A percentile compares a stretch with the other conserved stretches of the same genome.
Conservation (phyloP, 2,888 invertebrate species). For the Eilema griseolum region DNA sequence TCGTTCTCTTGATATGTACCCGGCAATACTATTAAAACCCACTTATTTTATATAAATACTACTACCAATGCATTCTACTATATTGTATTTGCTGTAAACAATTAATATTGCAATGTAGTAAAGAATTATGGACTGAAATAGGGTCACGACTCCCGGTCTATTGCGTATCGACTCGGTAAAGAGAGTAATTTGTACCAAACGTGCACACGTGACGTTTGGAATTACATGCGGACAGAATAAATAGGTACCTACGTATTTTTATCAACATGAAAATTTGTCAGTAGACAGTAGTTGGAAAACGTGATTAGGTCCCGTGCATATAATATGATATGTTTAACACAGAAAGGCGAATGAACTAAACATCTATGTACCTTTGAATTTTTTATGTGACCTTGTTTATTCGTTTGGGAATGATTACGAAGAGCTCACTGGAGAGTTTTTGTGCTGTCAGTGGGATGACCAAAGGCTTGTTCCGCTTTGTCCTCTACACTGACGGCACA, state of each 20-base stretch:
- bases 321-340: background rate
- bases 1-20: too few relatives aligned
- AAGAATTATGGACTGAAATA: background rate
- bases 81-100: background rate
- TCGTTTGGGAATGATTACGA: background rate
- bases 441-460: too few relatives aligned
- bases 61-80: background rate
- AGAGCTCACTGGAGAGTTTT: too few relatives aligned
- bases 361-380: too few relatives aligned
- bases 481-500: too few relatives aligned
- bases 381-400: background rate
- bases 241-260: background rate
- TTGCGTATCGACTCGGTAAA: slow-evolving; percentile 9
- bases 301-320: slow-evolving; percentile 11
- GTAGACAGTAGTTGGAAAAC: background rate
- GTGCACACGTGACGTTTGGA: slow-evolving; percentile 24
- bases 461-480: too few relatives aligned
- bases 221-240: slow-evolving; percentile 4
- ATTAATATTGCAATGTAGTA: slow-evolving; percentile 1
- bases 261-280: background rate
- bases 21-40: too few relatives aligned
- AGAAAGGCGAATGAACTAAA: slow-evolving; percentile 5
- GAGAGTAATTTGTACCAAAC: slow-evolving; percentile 16
- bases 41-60: background rate
- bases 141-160: slow-evolving; percentile 24